Base-by-base conservation (phyloP, 1,140 invertebrate species). In the Ceratina australensis region DNA sequence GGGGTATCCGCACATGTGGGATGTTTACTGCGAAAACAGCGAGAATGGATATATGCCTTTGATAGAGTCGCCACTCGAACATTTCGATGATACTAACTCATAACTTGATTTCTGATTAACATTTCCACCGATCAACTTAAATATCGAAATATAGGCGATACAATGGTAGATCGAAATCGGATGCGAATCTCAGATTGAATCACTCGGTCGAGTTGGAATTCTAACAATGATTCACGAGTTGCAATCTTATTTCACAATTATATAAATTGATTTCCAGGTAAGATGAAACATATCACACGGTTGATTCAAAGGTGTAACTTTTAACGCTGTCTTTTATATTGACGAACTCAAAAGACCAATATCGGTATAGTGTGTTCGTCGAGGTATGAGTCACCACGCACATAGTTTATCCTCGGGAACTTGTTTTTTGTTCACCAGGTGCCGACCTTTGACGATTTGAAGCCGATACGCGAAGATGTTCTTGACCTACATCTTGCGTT, bases 391-490 rank as follows among this genome's bases (percentile, higher is more conserved):
- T 33, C 66, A 20, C 12, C 7, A n/a, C 20, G 13, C 16, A n/a
- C 15, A 10, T 42, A 42, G 33, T 24, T 13, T 63, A 49, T 54
- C 26, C 71, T 64, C n/a, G 4, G 28, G 47, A 8, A 64, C 18
- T 64, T 42, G 60, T 2, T 64, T 65, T 65, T 73, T 56, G n/a
- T 52, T 28, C 16, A 59, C 12, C 26, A 56, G 60, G 42, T 47
- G 24, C 26, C 24, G n/a, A 20, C 47, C n/a, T 73, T 42, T 47
- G 47, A 65, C 72, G n/a, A 47, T 61, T 50, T 20, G 4, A 3
- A 22, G 18, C 20, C 60, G 72, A 73, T 63, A 33, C 42, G 33
- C 18, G 18, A 18, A 73, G 20, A 73, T 63, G 54, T 73, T 73
- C 72, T 59, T 33, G 57, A 59, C 20, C 42, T 24, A 72, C 22